Percentiles rank a stretch among this genome's conserved stretches.
These are phyloP conservation scores for Hanleya hanleyi DNA, from an alignment of 2,888 invertebrate species.

Conservation along the genomic window DNA sequence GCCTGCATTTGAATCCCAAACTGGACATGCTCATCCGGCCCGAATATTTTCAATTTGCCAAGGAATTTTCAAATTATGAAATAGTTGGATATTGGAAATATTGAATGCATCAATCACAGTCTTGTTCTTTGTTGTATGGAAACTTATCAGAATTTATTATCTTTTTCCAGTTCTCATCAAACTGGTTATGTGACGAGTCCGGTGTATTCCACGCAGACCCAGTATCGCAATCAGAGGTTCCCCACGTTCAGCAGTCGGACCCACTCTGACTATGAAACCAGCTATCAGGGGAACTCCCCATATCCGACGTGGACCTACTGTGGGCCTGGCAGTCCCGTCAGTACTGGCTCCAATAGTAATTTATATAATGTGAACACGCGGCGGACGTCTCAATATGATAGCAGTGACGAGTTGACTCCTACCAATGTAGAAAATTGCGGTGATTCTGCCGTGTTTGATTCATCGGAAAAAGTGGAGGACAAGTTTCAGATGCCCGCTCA, in stretches of 20 bases:
- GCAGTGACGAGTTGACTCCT: slow-evolving; percentile 63
- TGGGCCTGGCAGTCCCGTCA: slow-evolving; percentile 15
- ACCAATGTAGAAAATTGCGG: slow-evolving; percentile 41
- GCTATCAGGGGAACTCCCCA: background rate
- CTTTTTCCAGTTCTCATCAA: slow-evolving; percentile 50
- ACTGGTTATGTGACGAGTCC: slow-evolving; percentile 60
- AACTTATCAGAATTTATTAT: slow-evolving; percentile 8
- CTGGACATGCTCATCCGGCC: too few relatives aligned
- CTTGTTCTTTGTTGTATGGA: too few relatives aligned
- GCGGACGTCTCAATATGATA: slow-evolving; percentile 69
- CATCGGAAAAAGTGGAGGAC: slow-evolving; percentile 21
- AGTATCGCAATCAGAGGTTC: slow-evolving; percentile 73
- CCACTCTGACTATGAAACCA: slow-evolving; percentile 66
- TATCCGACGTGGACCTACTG: slow-evolving; percentile 28
- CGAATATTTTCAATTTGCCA: too few relatives aligned
- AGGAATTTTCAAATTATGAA: too few relatives aligned
- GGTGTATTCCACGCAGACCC: slow-evolving; percentile 67
- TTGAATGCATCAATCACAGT: too few relatives aligned
- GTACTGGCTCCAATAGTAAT: slow-evolving; percentile 59
- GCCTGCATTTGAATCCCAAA: too few relatives aligned
- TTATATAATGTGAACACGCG: slow-evolving; percentile 73
- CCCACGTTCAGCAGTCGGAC: slow-evolving; percentile 64
- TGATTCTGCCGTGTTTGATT: background rate
- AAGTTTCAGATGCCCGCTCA: slow-evolving; percentile 41
- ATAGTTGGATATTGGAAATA: too few relatives aligned